Evolutionary conservation across 2,888 invertebrate genomes (phyloP).

Genomic region (Lithophane semibrunnea): DNA sequence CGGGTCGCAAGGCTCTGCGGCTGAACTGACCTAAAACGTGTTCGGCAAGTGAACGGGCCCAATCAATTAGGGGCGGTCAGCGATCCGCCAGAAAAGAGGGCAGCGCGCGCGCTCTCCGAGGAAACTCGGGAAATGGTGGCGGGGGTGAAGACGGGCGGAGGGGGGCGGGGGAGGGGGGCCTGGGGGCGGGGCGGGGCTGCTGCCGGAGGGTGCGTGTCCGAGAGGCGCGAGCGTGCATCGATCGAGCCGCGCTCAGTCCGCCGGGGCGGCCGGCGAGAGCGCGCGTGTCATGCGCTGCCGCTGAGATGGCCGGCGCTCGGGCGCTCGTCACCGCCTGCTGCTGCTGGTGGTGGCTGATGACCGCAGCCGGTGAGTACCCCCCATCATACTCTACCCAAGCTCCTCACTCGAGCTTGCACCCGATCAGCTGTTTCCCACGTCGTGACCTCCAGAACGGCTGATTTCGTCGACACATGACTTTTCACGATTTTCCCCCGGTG

Average conservation of each 20-base stretch:
- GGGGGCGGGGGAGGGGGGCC: constrained; percentile 77
- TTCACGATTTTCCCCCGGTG: constrained; percentile 74
- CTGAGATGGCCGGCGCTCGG: constrained; percentile 90
- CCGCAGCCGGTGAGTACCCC: constrained; percentile 88
- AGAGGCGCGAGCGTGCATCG: constrained; percentile 83
- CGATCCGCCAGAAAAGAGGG: constrained; percentile 89
- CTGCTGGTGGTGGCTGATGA: constrained; percentile 90
- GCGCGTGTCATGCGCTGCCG: constrained; percentile 90
- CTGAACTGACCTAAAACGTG: constrained; percentile 88
- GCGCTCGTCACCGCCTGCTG: constrained; percentile 90
- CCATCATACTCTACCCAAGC: constrained; percentile 33
- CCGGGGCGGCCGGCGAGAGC: constrained; percentile 90
- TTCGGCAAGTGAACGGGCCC: constrained; percentile 87
- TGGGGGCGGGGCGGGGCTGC: constrained; percentile 72
- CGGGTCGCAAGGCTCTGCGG: constrained; percentile 82
- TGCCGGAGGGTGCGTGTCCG: constrained; percentile 85
- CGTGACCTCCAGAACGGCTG: constrained; percentile 68
- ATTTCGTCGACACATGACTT: constrained; percentile 73
- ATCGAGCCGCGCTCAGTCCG: constrained; percentile 86
- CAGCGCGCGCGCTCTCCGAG: constrained; percentile 91
- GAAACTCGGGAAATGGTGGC: constrained; percentile 88
- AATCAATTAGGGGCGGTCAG: constrained; percentile 90
- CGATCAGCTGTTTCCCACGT: constrained; percentile 81
- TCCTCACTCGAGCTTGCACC: constrained; percentile 29
- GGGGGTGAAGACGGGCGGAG: constrained; percentile 77